Evolutionary conservation across 1,140 invertebrate genomes (phyloP), one percentile per base, ranked within the genome.

Genomic region (Macrobrachium nipponense): DNA sequence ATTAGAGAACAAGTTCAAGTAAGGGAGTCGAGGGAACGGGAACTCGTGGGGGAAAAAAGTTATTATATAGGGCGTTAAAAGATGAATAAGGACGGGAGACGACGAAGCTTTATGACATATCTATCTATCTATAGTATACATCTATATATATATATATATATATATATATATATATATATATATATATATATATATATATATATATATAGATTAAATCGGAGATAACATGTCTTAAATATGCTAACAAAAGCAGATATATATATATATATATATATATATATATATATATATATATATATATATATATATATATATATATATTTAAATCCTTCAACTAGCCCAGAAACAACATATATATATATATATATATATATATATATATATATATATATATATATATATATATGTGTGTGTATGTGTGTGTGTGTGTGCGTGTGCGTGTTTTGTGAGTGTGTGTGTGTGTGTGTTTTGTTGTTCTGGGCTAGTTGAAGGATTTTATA

Each of bases 231-330:
- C 27, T 36, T 36, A 4, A 36, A 36, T 36, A 36, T 2, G 27
- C 27, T 36, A 36, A 36, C 27, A 36, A 17, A 58, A 44, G 20
- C 7, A 77, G 7, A 51, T 77, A 60, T 59, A 77, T 10, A 18
- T 59, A 77, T 59, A 60, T 77, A 6, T 77, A 60, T 77, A 77
- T 6, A 60, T 77, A 77, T 60, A 77, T 51, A 60, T 59, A 59
- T 59, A 77, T 27, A 5, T 60, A 77, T 59, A 77, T 77, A 77
- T 77, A 80, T 80, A 80, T 80, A 64, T 80, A 80, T 80, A 80
- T 66, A 27, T 66, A 80, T 66, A 80, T 80, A 64, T 66, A 80
- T 66, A 80, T 43, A 66, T 36, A 64, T 27, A 66, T 36, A 62
- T 62, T 7, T 27, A 62, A 12, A 64, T 62, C n/a, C n/a, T n/a